Evolutionary conservation across 2,888 invertebrate species (phyloP), one percentile per base, ranked within the genome.

Genomic region (Melanotus villosus): DNA sequence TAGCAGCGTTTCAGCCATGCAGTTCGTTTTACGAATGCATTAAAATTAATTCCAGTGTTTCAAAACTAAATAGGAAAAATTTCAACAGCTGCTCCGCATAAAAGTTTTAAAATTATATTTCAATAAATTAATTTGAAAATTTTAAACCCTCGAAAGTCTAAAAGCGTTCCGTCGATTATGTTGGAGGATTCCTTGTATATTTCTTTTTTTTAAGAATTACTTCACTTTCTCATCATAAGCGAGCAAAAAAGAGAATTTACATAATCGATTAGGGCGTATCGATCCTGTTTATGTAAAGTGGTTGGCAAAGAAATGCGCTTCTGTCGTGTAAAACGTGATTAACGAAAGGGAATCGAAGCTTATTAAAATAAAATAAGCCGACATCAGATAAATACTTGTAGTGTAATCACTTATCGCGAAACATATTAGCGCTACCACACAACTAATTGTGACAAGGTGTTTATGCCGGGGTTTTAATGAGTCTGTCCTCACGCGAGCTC

Each of bases 401-500:
- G 65, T 58, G 74, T 73, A 76, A 76, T 75, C 75, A 73, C 68
- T 76, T 75, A 76, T 76, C 76, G 74, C 74, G 74, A 75, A 79
- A 77, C 68, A 76, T 77, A 78, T 78, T 78, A 80, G 75, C 74
- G 74, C 73, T 72, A 73, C 76, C 75, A 71, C 76, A 76, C 77
- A 78, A 79, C 79, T 81, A 81, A 80, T 80, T 80, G 80, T 79
- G 77, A 79, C 80, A 79, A 81, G 80, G 81, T 81, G 81, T 80
- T 80, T 81, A 80, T 76, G 78, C 52, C 77, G 78, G 80, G 79
- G 79, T 80, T 80, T 81, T 80, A 81, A 81, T 80, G 75, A 79
- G 75, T 70, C 72, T 70, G 75, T 74, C 75, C 77, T 75, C 80
- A 80, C 79, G 81, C 81, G 73, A 80, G 71, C 73, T 73, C 70